These are phyloP conservation scores for Pachydiplax longipennis DNA, from an alignment of 2,888 invertebrate genomes.

Conservation along the genomic window DNA sequence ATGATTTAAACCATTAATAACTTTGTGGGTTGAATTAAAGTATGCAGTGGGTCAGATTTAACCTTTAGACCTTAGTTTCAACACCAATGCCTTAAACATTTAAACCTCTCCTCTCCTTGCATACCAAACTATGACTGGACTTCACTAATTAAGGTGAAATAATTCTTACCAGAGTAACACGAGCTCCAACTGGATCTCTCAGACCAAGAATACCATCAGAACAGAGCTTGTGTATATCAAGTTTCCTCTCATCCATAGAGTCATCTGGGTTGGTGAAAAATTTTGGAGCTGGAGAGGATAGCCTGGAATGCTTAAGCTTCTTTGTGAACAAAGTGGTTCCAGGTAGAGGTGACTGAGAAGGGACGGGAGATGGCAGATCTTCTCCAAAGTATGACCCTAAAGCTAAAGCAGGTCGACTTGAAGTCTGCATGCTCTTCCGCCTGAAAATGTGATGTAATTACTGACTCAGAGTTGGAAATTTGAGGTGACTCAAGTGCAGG, in stretches of 20 bases:
- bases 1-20: too few species aligned
- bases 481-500: too few species aligned
- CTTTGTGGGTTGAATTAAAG: too few species aligned
- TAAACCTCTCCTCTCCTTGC: too few species aligned
- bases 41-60: too few species aligned
- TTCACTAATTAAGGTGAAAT: not conserved
- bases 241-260: constrained; percentile 21
- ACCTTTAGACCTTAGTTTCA: too few species aligned
- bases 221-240: constrained; percentile 40
- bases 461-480: too few species aligned
- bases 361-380: constrained; percentile 73
- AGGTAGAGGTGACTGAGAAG: constrained; percentile 59
- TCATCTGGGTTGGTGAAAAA: not conserved
- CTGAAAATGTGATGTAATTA: constrained; percentile 59
- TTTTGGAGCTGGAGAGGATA: not conserved
- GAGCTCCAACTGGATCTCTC: constrained; percentile 78
- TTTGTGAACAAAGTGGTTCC: not conserved
- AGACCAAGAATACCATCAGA: constrained; percentile 64
- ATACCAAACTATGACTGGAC: too few species aligned
- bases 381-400: constrained; percentile 67
- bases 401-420: constrained; percentile 64
- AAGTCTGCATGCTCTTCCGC: constrained; percentile 76
- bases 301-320: not conserved
- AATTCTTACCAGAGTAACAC: constrained; percentile 70
- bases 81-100: too few species aligned